Evolutionary conservation across 2,888 invertebrate genomes (phyloP).

Genomic region (Conops quadrifasciatus): DNA sequence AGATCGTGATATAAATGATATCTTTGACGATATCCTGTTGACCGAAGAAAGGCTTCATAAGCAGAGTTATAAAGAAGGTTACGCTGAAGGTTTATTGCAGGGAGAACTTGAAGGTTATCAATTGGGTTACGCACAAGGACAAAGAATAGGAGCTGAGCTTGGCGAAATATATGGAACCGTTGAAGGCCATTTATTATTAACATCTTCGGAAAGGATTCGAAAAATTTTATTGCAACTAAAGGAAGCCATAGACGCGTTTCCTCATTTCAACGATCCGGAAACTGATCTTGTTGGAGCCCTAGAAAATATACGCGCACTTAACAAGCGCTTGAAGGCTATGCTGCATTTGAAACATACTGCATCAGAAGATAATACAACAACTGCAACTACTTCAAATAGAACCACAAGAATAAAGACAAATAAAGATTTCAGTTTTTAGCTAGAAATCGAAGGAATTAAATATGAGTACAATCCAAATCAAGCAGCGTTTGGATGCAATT

Average conservation of each 20-base stretch:
- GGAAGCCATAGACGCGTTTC: conserved; percentile 72
- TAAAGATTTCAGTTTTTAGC: conserved; percentile 54
- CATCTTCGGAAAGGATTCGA: conserved; percentile 68
- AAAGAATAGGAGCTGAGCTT: conserved; percentile 79
- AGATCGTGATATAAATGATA: conserved; percentile 77
- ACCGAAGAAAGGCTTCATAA: conserved; percentile 74
- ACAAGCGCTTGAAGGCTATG: conserved; percentile 74
- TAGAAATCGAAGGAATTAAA: background rate
- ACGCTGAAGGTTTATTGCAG: conserved; percentile 69
- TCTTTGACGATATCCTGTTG: conserved; percentile 76
- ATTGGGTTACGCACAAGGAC: conserved; percentile 80
- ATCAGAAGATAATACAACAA: background rate
- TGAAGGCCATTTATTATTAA: conserved; percentile 68
- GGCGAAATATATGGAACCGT: conserved; percentile 76
- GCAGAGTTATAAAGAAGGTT: conserved; percentile 76
- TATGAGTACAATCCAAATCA: conserved; percentile 52
- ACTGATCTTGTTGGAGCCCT: conserved; percentile 72
- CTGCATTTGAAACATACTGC: conserved; percentile 52
- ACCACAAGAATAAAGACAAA: conserved; percentile 29
- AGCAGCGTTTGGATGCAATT: conserved; percentile 66
- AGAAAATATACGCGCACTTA: conserved; percentile 74
- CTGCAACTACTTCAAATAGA: background rate
- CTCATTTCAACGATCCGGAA: conserved; percentile 71
- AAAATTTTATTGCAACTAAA: conserved; percentile 69
- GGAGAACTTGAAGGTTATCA: conserved; percentile 72